These are phyloP conservation scores for Coptodon bakossiorum DNA, from an alignment of 2,113 vertebrate species.

Conservation along the genomic window DNA sequence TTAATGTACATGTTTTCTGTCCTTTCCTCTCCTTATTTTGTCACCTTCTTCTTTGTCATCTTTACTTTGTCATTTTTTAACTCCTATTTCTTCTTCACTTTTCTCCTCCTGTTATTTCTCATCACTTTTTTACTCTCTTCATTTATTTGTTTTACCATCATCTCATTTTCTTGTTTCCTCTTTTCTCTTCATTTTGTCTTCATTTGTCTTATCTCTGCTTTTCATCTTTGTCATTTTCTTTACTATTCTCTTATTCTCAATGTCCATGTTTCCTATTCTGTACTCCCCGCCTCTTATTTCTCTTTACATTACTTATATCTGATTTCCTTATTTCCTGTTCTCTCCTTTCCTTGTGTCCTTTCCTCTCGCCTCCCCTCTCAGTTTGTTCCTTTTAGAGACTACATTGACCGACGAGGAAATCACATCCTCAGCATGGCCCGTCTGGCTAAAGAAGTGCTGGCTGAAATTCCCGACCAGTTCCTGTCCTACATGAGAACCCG, in stretches of 20 bases:
- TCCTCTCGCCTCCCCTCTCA: constrained; percentile 27
- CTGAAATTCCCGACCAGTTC: constrained; percentile 96
- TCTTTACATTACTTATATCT: background rate
- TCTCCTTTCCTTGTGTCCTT: background rate
- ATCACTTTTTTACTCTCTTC: background rate
- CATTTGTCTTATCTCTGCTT: background rate
- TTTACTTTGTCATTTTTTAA: background rate
- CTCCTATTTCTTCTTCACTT: background rate
- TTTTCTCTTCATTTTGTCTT: background rate
- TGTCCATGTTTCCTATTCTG: background rate
- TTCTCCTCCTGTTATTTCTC: background rate
- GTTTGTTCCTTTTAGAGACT: constrained; percentile 98
- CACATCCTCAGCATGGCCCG: constrained; percentile 95
- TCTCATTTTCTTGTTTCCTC: background rate
- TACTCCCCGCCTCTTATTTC: background rate
- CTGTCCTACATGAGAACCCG: constrained; percentile 94
- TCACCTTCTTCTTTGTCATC: background rate
- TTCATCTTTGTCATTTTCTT: background rate
- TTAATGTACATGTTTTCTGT: background rate
- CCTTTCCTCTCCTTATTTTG: background rate
- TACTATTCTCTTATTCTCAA: background rate
- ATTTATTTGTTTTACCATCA: background rate
- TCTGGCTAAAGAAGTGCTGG: constrained; percentile 92
- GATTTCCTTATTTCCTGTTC: background rate
- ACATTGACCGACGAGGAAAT: constrained; percentile 91